Base-by-base conservation (phyloP, 2,113 vertebrate species). In the Microtus richardsoni region DNA sequence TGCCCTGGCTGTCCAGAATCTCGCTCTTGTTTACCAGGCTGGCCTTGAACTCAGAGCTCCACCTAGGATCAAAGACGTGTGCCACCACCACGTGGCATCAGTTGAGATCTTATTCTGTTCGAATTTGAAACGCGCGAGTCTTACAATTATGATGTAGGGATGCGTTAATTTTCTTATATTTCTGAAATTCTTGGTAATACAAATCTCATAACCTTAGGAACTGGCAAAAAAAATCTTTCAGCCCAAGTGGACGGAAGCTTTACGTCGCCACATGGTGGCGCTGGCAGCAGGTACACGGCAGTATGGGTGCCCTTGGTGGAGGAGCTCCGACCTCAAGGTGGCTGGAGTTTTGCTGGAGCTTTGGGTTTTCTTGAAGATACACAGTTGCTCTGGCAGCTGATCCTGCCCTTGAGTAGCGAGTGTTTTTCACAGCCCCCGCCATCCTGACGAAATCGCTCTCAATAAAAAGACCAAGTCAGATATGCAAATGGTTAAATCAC, bases 171-270 rank as follows among this genome's bases (percentile, higher is more conserved):
- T 44, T 36, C 2, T 10, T 1, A 30, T 4, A 4, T 2, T 13
- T 16, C 58, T 39, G 12, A 10, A 36, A 11, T 44, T 33, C 44
- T 21, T n/a, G 21, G 0, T 4, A 21, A 28, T 3, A 71, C 7
- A 22, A 68, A 33, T n/a, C 5, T 52, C 30, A 12, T 6, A 13
- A 44, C 13, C 22, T 47, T 1, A 62, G 62, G 19, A 71, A n/a
- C 19, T 60, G 30, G 10, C 10, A 1, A 24, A 44, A 41, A 52
- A 19, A 41, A 24, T 36, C 28, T 30, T 19, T 12, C 8, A 1
- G 3, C 66, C 49, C 10, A 5, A 1, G 3, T 0, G 78, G 39
- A 7, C 7, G 0, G 47, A 26, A 30, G 70, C 3, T 0, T 58
- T 2, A 39, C 16, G 0, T 49, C 14, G 89, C 91, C 91, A 60